These are phyloP conservation scores for Microctenopoma lineatum DNA, from an alignment of 2,797 vertebrate species.

Conservation along the genomic window DNA sequence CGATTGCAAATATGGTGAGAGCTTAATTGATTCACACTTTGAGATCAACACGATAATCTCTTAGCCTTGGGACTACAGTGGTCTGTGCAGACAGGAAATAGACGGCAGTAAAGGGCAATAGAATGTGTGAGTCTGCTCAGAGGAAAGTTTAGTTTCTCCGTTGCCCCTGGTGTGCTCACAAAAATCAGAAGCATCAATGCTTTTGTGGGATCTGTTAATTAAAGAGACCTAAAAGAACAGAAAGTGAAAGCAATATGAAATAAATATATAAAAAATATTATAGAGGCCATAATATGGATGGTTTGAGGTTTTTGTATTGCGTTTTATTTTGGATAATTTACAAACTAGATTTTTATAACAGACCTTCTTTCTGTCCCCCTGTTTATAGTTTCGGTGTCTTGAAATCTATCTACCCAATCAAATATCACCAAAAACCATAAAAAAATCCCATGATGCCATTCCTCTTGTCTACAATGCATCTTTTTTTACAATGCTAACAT, in stretches of 20 bases:
- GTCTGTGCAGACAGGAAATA: constrained; percentile 45
- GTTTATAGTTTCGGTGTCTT: too few relatives aligned
- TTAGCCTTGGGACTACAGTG: constrained; percentile 67
- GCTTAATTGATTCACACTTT: constrained; percentile 85
- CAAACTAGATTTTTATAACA: too few relatives aligned
- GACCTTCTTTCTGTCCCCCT: too few relatives aligned
- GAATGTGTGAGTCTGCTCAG: constrained; percentile 27
- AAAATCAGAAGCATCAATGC: constrained; percentile 5
- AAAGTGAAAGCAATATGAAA: constrained; percentile 1
- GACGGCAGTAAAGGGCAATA: constrained; percentile 25
- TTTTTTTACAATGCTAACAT: too few relatives aligned
- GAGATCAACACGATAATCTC: constrained; percentile 82
- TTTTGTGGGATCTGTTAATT: not conserved
- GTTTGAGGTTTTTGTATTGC: too few relatives aligned
- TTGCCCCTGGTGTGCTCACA: constrained; percentile 1
- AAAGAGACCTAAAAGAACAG: not conserved
- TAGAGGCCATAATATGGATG: not conserved
- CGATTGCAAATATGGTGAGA: constrained; percentile 79
- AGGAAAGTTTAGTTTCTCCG: constrained; percentile 40
- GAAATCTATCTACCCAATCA: too few relatives aligned
- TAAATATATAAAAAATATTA: not conserved
- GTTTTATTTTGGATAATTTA: too few relatives aligned
- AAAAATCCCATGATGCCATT: too few relatives aligned
- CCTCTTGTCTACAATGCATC: too few relatives aligned
- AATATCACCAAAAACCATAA: too few relatives aligned